These are phyloP conservation scores for Icerya purchasi DNA, from an alignment of 2,888 invertebrate species.

Conservation along the genomic window DNA sequence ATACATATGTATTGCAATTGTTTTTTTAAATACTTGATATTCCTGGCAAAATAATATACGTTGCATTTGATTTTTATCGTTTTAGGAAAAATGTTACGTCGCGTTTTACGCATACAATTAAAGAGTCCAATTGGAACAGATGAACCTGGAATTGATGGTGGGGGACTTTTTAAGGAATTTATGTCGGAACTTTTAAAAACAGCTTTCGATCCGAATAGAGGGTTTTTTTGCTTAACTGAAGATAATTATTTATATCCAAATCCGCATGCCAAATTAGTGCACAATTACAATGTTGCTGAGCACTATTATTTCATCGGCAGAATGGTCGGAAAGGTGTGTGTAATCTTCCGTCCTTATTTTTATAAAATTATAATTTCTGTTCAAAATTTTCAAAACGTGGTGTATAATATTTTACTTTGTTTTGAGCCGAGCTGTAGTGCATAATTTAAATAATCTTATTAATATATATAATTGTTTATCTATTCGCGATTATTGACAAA, in stretches of 20 bases:
- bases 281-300: constrained; percentile 60
- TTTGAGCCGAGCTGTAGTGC: no score
- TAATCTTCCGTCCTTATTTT: no score
- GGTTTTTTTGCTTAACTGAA: constrained; percentile 69
- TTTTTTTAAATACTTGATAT: background rate
- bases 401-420: no score
- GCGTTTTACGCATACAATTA: constrained; percentile 69
- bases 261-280: constrained; percentile 69
- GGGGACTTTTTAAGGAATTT: constrained; percentile 90
- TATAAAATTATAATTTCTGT: no score
- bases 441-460: no score
- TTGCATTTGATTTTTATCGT: constrained; percentile 12
- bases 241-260: constrained; percentile 92
- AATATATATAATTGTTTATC: no score
- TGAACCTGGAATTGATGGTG: constrained; percentile 94
- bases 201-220: constrained; percentile 88
- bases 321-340: constrained; percentile 69
- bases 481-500: no score
- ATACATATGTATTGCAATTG: no score
- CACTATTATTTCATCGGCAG: constrained; percentile 91
- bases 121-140: constrained; percentile 76
- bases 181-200: constrained; percentile 81
- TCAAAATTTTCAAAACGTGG: no score
- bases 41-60: background rate
- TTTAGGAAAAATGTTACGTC: constrained; percentile 63